Conservation (phyloP, 2,113 vertebrate genomes). For the Zootoca vivipara region DNA sequence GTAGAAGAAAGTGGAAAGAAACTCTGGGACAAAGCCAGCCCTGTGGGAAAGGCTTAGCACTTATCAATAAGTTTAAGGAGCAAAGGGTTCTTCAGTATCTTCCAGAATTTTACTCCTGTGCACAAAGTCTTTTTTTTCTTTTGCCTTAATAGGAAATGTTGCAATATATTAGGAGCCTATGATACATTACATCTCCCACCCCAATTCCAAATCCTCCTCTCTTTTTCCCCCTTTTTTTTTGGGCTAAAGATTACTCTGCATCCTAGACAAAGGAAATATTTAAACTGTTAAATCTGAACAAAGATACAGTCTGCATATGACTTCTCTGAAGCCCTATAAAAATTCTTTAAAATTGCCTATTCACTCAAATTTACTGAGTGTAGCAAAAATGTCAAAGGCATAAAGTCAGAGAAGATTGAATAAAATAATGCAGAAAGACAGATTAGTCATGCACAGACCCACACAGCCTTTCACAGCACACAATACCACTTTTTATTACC, state of each 20-base stretch:
- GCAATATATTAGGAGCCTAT: conserved; percentile 68
- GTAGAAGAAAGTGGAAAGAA: background rate
- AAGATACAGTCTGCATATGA: conserved; percentile 94
- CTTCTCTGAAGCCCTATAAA: conserved; percentile 97
- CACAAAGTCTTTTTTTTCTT: background rate
- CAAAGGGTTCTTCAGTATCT: background rate
- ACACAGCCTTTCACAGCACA: conserved; percentile 96
- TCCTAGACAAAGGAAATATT: conserved; percentile 95
- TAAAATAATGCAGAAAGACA: conserved; percentile 99
- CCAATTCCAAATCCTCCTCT: background rate
- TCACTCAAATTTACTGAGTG: conserved; percentile 99
- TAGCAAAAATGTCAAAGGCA: conserved; percentile 99
- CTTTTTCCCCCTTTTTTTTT: conserved; percentile 40
- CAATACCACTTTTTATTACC: conserved; percentile 99
- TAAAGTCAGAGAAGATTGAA: conserved; percentile 99
- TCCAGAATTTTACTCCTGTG: background rate
- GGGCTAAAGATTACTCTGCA: conserved; percentile 88
- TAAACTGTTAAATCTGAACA: conserved; percentile 99
- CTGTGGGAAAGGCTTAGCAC: background rate
- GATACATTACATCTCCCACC: conserved; percentile 56
- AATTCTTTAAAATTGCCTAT: conserved; percentile 99
- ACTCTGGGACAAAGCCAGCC: background rate
- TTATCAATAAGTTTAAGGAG: background rate
- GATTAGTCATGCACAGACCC: conserved; percentile 99
- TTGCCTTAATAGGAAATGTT: conserved; percentile 29